Percentiles rank a stretch among this genome's conserved stretches.
These are phyloP conservation scores for Therioaphis trifolii DNA, from an alignment of 2,888 invertebrate genomes.

Conservation along the genomic window DNA sequence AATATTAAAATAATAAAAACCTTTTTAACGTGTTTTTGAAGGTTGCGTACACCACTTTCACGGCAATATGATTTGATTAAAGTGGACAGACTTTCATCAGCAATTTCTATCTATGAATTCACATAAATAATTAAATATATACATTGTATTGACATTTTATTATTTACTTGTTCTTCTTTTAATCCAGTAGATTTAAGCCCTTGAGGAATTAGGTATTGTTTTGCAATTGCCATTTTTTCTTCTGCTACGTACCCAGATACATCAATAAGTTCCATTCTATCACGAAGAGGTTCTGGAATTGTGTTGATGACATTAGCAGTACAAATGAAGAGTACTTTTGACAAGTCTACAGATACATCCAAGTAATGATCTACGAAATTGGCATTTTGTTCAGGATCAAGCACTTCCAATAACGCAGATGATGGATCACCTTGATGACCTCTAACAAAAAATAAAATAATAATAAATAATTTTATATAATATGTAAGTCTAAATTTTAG, in stretches of 20 bases:
- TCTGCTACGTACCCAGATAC: conserved; percentile 99
- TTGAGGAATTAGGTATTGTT: conserved; percentile 94
- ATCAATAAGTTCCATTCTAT: conserved; percentile 99
- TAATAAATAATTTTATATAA: conserved; percentile 43
- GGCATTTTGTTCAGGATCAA: conserved; percentile 98
- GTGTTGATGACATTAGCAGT: conserved; percentile 96
- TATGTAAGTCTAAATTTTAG: too few relatives aligned
- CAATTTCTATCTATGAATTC: conserved; percentile 73
- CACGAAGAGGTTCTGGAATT: conserved; percentile 95
- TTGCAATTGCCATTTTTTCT: conserved; percentile 90
- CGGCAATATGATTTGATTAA: conserved; percentile 94
- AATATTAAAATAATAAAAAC: conserved; percentile 69
- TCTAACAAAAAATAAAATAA: conserved; percentile 69
- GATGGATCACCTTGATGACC: conserved; percentile 98
- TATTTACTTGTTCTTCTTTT: conserved; percentile 72
- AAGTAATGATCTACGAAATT: conserved; percentile 99
- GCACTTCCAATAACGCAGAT: conserved; percentile 93
- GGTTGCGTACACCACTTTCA: conserved; percentile 96
- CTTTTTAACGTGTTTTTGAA: conserved; percentile 99
- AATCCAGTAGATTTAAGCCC: conserved; percentile 89
- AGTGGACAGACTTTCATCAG: conserved; percentile 78
- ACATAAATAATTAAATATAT: too few relatives aligned
- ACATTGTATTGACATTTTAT: conserved; percentile 1
- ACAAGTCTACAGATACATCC: conserved; percentile 96
- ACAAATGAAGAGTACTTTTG: conserved; percentile 94